Evolutionary conservation across 2,113 vertebrate species (phyloP), one percentile per base, ranked within the genome.

Genomic region (Laticauda colubrina): DNA sequence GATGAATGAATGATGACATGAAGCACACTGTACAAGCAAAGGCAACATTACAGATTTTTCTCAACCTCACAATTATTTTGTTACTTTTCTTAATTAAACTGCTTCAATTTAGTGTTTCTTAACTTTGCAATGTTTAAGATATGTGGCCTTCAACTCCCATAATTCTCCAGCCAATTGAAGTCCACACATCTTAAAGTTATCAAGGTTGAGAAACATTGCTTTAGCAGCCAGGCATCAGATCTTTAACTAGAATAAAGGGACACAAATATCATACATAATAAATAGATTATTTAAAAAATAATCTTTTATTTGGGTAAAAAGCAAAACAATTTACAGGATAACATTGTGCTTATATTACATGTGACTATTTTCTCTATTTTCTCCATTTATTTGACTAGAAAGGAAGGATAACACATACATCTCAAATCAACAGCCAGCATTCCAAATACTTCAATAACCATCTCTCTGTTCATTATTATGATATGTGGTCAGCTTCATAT

Each of bases 41-140:
- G 53, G 59, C 14, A 85, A 89, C 53, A 92, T 61, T 61, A 85
- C n/a, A 29, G 86, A 45, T 89, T 56, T 51, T 89, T 89, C 34
- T 89, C 86, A 92, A 54, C n/a, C 57, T 81, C 45, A 54, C 90
- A 81, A 87, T 39, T 24, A 81, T 89, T 92, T 56, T n/a, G 34
- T 75, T 34, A 56, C 39, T 34, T 39, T 89, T 29, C 34, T n/a
- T 56, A 23, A 69, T 56, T 39, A 81, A 89, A 81, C 69, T 75
- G 69, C 69, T 75, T 75, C n/a, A 75, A 18, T 5, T 75, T 2
- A 18, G 64, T 69, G 4, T 75, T 75, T 75, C 69, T 75, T 18
- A 75, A 75, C 69, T 15, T 75, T 39, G 15, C 69, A 75, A 75
- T 20, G 4, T 39, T 75, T 75, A 75, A 39, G 15, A 39, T 39